Evolutionary conservation across 2,797 vertebrate genomes (phyloP), one percentile per base, ranked within the genome.

Genomic region (Siniperca scherzeri): DNA sequence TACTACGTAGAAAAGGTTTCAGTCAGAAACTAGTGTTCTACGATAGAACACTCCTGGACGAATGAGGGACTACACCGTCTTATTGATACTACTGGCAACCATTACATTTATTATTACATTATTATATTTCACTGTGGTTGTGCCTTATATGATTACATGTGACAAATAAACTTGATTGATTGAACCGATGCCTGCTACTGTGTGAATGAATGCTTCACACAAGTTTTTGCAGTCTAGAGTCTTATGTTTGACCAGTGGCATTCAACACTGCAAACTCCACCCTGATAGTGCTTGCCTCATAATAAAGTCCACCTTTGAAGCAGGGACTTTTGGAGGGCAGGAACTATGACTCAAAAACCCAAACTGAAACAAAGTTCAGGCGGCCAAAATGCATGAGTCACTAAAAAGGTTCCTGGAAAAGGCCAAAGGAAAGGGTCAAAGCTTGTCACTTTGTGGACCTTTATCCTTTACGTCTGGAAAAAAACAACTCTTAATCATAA

Each of bases 281-380:
- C 64, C 40, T 69, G 56, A 69, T 25, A 7, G 17, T 57, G 57
- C 66, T 50, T 38, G 55, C 27, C 65, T 72, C 48, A 59, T 64
- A 21, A 16, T 14, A 0, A 66, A 56, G 56, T 66, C 25, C 48
- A 22, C 50, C 13, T 46, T 21, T 78, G 22, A 52, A 40, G 17
- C 50, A 9, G 14, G 5, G 38, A 17, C 22, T 25, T 46, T 46
- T 19, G 5, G 33, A 52, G 12, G 8, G 19, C 27, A 61, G 46
- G 16, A 70, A 52, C 22, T 40, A 19, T 11, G 44, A 46, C 42
- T n/a, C 21, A 5, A 25, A 78, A 62, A 16, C 60, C 33, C 5
- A 36, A 27, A 21, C 21, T 21, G 4, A 44, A 38, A 11, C 22
- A 70, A 30, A 10, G 36, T 53, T 30, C 27, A 52, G 44, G 6